A percentile compares a stretch with the other conserved stretches of the same genome.
These are phyloP conservation scores for Rhinolophus ferrumequinum DNA, from an alignment of 2,113 vertebrate species.

Conservation along the genomic window DNA sequence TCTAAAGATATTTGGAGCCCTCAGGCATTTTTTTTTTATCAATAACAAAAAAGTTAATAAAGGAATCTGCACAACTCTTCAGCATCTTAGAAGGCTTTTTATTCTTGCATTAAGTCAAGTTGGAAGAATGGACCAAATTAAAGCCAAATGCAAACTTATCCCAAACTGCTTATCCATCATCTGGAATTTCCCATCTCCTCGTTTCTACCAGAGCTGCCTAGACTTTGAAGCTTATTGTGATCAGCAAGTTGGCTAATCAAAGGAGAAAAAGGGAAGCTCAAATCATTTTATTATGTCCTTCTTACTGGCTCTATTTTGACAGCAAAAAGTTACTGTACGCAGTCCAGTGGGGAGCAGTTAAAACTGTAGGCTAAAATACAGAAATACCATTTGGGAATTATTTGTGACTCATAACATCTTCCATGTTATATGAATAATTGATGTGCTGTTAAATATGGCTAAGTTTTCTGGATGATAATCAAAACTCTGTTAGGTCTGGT, in stretches of 20 bases:
- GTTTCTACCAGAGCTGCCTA: neutral
- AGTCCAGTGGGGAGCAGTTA: neutral
- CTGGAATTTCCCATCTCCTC: conserved; percentile 24
- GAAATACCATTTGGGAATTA: conserved; percentile 36
- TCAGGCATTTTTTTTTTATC: neutral
- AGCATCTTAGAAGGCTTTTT: conserved; percentile 27
- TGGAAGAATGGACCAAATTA: conserved; percentile 40
- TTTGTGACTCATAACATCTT: neutral
- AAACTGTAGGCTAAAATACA: neutral
- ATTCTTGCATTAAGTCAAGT: neutral
- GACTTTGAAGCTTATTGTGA: conserved; percentile 5
- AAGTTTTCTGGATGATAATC: conserved; percentile 11
- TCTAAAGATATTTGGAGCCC: conserved; percentile 28
- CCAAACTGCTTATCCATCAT: neutral
- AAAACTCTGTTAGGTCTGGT: neutral
- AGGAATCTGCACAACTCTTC: conserved; percentile 25
- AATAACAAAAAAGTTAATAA: conserved; percentile 33
- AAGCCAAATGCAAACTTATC: conserved; percentile 37
- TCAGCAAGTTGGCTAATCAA: conserved; percentile 43
- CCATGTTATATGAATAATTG: neutral
- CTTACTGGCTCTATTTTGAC: neutral
- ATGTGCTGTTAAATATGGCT: neutral
- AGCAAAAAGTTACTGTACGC: neutral
- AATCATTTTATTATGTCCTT: neutral
- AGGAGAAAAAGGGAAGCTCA: neutral